Evolutionary conservation across 2,113 vertebrate genomes (phyloP).

Genomic region (Hypomesus transpacificus): DNA sequence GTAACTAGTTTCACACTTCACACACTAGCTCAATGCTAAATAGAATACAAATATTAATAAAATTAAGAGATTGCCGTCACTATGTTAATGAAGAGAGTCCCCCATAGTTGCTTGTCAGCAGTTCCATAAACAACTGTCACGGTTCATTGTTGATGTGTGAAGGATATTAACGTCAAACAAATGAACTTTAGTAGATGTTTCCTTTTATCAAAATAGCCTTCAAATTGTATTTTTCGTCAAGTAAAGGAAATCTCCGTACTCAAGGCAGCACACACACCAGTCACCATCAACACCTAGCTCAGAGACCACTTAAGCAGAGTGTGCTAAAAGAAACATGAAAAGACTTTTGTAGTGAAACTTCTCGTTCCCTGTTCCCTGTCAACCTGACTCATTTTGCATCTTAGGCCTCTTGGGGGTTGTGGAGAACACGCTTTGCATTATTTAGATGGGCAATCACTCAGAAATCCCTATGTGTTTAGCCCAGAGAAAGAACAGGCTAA

Average conservation of each 20-base stretch:
- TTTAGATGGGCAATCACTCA: constrained; percentile 72
- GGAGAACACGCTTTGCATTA: constrained; percentile 69
- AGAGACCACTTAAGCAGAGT: constrained; percentile 41
- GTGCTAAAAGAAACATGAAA: constrained; percentile 54
- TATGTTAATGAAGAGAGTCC: too few species aligned
- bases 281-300: constrained; percentile 26
- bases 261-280: constrained; percentile 17
- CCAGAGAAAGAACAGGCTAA: constrained; percentile 58
- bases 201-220: background rate
- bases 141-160: too few species aligned
- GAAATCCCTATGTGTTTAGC: constrained; percentile 62
- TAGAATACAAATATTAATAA: too few species aligned
- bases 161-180: background rate
- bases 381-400: constrained; percentile 61
- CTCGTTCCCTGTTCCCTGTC: constrained; percentile 59
- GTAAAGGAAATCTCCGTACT: background rate
- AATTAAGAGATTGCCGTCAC: too few species aligned
- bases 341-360: constrained; percentile 59
- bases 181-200: background rate
- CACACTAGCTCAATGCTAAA: too few species aligned
- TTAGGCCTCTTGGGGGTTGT: constrained; percentile 38
- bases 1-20: too few species aligned
- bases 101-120: too few species aligned
- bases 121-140: too few species aligned
- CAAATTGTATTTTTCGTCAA: background rate